A percentile compares a stretch with the other conserved stretches of the same genome.
phyloP scores from a whole-genome alignment of 2,113 vertebrate genomes.

The Otolemur garnettii region DNA sequence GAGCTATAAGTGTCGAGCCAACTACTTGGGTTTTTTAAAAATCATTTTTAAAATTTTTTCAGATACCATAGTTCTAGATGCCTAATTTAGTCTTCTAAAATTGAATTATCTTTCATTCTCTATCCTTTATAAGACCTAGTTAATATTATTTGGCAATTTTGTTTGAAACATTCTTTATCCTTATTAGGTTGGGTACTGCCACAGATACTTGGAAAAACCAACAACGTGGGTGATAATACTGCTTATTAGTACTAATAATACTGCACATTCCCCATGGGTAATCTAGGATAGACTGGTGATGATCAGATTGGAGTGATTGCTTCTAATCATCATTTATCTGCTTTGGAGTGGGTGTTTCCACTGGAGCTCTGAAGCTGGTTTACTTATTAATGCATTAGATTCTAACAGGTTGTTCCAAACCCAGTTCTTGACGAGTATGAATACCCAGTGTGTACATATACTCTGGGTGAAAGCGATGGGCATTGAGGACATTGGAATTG shows the following conservation, averaged over 20 bases:
- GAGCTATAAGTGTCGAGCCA: too few species aligned
- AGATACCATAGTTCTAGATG: not conserved
- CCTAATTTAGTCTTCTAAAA: constrained; percentile 16
- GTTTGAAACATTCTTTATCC: not conserved
- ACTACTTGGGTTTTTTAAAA: too few species aligned
- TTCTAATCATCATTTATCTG: not conserved
- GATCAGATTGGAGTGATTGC: not conserved
- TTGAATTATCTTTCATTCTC: not conserved
- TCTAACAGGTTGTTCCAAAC: not conserved
- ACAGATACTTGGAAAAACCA: not conserved
- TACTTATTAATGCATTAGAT: not conserved
- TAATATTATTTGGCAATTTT: not conserved
- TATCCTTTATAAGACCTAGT: not conserved
- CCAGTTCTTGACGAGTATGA: not conserved
- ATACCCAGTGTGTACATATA: not conserved
- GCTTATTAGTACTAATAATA: not conserved
- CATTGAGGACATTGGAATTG: not conserved
- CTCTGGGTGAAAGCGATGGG: not conserved
- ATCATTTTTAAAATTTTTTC: not conserved
- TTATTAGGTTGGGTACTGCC: not conserved
- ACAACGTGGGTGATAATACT: not conserved
- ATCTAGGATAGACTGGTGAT: not conserved
- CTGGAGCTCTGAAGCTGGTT: not conserved
- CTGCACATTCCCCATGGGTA: not conserved
- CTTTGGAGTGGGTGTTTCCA: not conserved